phyloP scores from a whole-genome alignment of 2,888 invertebrate genomes.

The Trypoxylon attenuatum region DNA sequence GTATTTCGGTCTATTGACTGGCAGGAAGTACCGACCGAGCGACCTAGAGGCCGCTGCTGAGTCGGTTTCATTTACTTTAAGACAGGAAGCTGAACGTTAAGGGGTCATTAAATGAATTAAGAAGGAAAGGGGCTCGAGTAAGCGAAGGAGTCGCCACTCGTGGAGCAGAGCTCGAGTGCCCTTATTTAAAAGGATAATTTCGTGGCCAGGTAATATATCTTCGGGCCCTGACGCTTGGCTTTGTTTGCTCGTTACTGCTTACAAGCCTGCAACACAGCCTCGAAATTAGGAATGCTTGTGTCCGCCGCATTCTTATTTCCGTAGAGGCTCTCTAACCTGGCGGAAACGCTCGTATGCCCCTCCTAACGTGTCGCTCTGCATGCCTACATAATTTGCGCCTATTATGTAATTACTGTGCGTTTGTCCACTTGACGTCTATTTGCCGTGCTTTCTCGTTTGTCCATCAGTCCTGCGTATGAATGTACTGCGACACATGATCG shows the following conservation, averaged over 20 bases:
- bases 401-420: background rate
- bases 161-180: background rate
- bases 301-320: too few relatives aligned
- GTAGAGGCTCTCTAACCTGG: background rate
- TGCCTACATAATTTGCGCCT: background rate
- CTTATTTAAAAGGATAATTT: background rate
- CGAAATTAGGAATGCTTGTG: background rate
- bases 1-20: background rate
- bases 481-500: too few relatives aligned
- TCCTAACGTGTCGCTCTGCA: background rate
- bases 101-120: constrained; percentile 8
- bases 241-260: background rate
- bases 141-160: background rate
- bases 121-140: background rate
- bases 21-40: background rate
- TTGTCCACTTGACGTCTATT: background rate
- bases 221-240: background rate
- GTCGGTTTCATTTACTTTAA: background rate
- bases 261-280: background rate
- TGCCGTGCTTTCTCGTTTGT: background rate
- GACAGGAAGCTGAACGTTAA: background rate
- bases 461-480: background rate
- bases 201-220: background rate
- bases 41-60: background rate
- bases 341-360: background rate